Base-by-base conservation (phyloP, 2,113 vertebrate genomes). In the Leptosomus discolor region DNA sequence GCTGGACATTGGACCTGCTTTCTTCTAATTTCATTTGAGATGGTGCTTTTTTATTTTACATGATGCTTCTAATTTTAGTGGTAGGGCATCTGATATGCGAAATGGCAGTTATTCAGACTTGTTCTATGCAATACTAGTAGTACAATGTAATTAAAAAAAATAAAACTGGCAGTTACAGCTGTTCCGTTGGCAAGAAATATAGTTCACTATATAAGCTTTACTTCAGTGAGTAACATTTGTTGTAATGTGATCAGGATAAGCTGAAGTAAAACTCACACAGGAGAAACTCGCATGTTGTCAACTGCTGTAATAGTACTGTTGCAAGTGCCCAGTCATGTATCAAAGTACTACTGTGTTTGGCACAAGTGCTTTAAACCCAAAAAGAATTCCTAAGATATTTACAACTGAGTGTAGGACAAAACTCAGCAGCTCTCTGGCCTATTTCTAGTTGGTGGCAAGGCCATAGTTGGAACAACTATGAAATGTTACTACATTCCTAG, bases 31-130 rank as follows among this genome's bases (percentile, higher is more conserved):
- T 87, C 16, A 87, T 70, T 67, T 74, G 89, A 94, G 76, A 84
- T 41, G n/a, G 29, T 26, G 46, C 58, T 50, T 5, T 36, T 92
- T 73, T 92, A 65, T 76, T 94, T 95, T 79, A 88, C 41, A 21
- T 26, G 41, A 46, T 86, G 83, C 29, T 94, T 92, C 79, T 95
- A 73, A 92, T 88, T 92, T 65, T 80, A 92, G 71, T 63, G 51
- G 27, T 58, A 79, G 30, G 15, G 57, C 21, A 90, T 65, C 37
- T 69, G 74, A 80, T 85, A 74, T 9, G 32, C 90, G 85, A 83
- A 88, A 77, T 64, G 60, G 71, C 86, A 84, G 50, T 54, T 77
- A 89, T 9, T 94, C 68, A 83, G 85, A 65, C 61, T 89, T 60
- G 48, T 64, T 79, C 51, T 41, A 32, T 70, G 87, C 54, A 71